Evolutionary conservation across 1,140 invertebrate species (phyloP).

Genomic region (Tyrophagus putrescentiae): DNA sequence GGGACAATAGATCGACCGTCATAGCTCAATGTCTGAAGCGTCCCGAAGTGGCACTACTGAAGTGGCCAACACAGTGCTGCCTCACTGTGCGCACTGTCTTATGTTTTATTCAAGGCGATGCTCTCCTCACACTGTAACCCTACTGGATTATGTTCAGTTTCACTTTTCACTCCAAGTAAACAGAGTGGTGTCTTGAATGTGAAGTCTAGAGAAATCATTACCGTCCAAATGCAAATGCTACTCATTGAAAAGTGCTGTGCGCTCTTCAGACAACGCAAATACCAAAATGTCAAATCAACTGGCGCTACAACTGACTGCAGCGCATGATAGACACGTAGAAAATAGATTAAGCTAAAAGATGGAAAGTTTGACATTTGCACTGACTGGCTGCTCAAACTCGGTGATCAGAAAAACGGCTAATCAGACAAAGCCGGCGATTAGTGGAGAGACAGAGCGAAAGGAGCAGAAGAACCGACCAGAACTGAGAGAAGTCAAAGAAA

Average conservation of each 20-base stretch:
- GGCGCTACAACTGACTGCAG: not conserved
- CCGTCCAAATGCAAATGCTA: not conserved
- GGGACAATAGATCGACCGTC: too few relatives aligned
- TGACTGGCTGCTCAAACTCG: not conserved
- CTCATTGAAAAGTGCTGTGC: too few relatives aligned
- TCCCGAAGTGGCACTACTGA: too few relatives aligned
- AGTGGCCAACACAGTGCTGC: too few relatives aligned
- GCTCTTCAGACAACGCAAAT: too few relatives aligned
- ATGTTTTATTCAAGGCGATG: not conserved
- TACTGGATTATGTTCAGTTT: constrained; percentile 2
- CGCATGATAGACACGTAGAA: constrained; percentile 8
- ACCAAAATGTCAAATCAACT: not conserved
- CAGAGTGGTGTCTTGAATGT: not conserved
- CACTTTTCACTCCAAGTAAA: not conserved
- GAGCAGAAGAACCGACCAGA: too few relatives aligned
- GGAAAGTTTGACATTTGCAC: not conserved
- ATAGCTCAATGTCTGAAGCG: too few relatives aligned
- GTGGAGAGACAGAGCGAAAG: constrained; percentile 1
- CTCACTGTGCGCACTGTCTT: not conserved
- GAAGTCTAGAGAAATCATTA: not conserved
- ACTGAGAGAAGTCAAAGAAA: too few relatives aligned
- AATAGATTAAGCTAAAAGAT: not conserved
- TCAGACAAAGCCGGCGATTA: constrained; percentile 9
- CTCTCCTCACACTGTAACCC: not conserved
- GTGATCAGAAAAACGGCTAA: too few relatives aligned